Evolutionary conservation across 2,888 invertebrate genomes (phyloP).

Genomic region (Acleris sparsana): DNA sequence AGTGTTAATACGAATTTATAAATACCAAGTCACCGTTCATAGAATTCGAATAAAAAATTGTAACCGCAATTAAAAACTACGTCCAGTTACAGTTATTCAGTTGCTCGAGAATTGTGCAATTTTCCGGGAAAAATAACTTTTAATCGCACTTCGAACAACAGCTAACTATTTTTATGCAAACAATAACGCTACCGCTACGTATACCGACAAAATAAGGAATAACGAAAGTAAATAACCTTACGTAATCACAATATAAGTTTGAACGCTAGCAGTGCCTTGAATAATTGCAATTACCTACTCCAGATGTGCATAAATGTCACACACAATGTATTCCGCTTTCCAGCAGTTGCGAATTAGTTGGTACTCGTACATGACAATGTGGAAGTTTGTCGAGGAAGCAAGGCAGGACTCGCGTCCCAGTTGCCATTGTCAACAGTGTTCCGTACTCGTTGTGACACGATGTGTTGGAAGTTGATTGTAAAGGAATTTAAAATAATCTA

Average conservation of each 20-base stretch:
- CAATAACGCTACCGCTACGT: too few species aligned
- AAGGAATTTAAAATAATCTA: constrained; percentile 12
- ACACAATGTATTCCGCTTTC: not conserved
- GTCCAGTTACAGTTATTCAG: too few species aligned
- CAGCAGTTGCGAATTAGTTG: not conserved
- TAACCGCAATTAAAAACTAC: too few species aligned
- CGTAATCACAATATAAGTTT: not conserved
- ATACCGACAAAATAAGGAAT: too few species aligned
- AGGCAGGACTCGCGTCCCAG: constrained; percentile 19
- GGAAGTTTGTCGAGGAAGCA: constrained; percentile 23
- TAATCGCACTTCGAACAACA: too few species aligned
- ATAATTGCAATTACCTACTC: constrained; percentile 3
- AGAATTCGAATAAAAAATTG: too few species aligned
- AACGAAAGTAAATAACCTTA: too few species aligned
- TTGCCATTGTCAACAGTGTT: constrained; percentile 20
- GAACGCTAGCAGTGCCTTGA: not conserved
- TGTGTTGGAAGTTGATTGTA: not conserved
- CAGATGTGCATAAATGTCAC: not conserved
- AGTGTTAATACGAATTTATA: too few species aligned
- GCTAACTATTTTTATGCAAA: too few species aligned
- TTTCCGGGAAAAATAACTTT: too few species aligned
- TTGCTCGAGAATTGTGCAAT: too few species aligned
- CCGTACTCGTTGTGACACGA: not conserved
- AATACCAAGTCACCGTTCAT: too few species aligned
- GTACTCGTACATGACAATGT: not conserved